Evolutionary conservation across 2,888 invertebrate genomes (phyloP), one percentile per base, ranked within the genome.

Genomic region (Watsonalla binaria): DNA sequence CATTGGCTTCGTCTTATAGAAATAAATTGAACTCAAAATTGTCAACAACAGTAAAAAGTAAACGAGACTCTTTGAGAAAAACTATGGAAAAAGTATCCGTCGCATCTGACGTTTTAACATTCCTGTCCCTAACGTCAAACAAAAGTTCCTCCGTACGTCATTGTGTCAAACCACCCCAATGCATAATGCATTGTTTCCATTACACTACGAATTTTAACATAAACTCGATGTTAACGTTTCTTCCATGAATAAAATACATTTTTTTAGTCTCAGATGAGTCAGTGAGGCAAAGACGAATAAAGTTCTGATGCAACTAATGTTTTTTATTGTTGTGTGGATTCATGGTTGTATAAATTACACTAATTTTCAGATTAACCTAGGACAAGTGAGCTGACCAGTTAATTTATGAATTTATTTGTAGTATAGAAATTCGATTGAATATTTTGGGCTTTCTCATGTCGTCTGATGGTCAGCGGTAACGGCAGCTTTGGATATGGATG

Each of bases 101-200:
- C 67, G 64, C 65, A 67, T 73, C 81, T 80, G 78, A 80, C 83
- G 80, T 83, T 82, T 76, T 79, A 74, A 80, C 77, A 81, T 80
- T 78, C 77, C 66, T 68, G 75, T 74, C 70, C 80, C 85, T 87
- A 86, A 87, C 82, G 78, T 86, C 82, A 82, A 82, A 82, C 76
- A 70, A 76, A 82, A 81, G 74, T 82, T 78, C 79, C 79, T 80
- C 84, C 85, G 85, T 87, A 83, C 82, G 88, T 89, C 89, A 90
- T 87, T 83, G 85, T 88, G 86, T 86, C 87, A 82, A 77, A 70
- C 68, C 68, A 66, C 70, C 71, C 61, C 74, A 62, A 85, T 90
- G 85, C 83, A 90, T 90, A 74, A 90, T 88, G 83, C 83, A 90
- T 88, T 81, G 89, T 86, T 89, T 90, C 85, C 89, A 90, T 90